These are phyloP conservation scores for Corydoras maculifer DNA, from an alignment of 2,113 vertebrate species.

Conservation along the genomic window DNA sequence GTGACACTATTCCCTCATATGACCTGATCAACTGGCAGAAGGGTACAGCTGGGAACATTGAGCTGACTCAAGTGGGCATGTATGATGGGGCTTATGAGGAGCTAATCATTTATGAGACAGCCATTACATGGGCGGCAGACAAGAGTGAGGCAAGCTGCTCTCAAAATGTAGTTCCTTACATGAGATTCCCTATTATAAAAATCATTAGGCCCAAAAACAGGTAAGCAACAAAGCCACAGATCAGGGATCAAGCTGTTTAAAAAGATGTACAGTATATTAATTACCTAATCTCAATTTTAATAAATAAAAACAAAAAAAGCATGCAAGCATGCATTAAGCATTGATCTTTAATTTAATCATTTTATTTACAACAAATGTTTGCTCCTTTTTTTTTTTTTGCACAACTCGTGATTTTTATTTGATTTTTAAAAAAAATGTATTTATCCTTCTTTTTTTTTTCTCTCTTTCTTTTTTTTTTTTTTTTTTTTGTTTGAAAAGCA, in stretches of 20 bases:
- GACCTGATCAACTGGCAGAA: constrained; percentile 71
- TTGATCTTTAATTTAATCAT: no score
- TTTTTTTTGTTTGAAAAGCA: constrained; percentile 17
- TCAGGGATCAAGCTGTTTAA: no score
- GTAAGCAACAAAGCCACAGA: constrained; percentile 45
- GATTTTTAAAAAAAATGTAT: no score
- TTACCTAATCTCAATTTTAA: no score
- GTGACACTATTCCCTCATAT: constrained; percentile 65
- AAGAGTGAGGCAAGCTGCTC: constrained; percentile 66
- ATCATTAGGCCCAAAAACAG: constrained; percentile 61
- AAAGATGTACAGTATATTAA: no score
- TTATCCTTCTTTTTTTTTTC: no score
- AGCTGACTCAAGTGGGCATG: constrained; percentile 62
- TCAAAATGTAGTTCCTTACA: constrained; percentile 65
- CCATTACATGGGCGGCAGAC: constrained; percentile 60
- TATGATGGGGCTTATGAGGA: constrained; percentile 63
- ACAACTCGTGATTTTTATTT: no score
- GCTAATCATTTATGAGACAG: constrained; percentile 59
- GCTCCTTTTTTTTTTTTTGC: no score
- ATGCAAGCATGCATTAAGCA: no score
- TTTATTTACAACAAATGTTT: no score
- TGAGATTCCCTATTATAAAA: constrained; percentile 64
- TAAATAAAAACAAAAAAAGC: no score
- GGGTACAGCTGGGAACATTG: constrained; percentile 51
- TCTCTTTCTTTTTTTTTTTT: no score